Evolutionary conservation across 2,797 vertebrate species (phyloP), one percentile per base, ranked within the genome.

Genomic region (Gambelia wislizenii): DNA sequence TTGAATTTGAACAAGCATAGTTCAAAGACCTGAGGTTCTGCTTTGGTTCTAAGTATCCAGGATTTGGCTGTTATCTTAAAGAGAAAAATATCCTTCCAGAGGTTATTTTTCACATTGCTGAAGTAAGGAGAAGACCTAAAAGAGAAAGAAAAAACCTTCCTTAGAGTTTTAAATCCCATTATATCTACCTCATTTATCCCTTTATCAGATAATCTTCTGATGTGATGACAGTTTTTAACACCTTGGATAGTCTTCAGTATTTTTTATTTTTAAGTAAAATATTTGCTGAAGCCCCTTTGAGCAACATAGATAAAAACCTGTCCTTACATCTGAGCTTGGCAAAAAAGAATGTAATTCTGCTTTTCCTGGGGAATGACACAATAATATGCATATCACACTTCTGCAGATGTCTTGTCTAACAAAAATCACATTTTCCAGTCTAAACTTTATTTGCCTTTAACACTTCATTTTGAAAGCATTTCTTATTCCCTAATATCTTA

Each of bases 381-480:
- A 22, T 75, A 82, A 83, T 76, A 82, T 83, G 84, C 78, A 81
- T 86, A 86, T 89, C 84, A 67, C 44, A 52, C 70, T 0, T 1
- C 44, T 67, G 78, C 89, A 89, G 89, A 82, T 83, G 59, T n/a
- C 89, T 85, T 80, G 69, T 86, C 84, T 67, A 69, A 76, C 78
- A 89, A 82, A 86, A 86, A 89, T 77, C 84, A 76, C 70, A 86
- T 89, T 86, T 86, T 86, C 89, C 70, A 20, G 84, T n/a, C 5
- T 52, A 82, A 89, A 89, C 84, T 89, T 89, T 86, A 67, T 83
- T 82, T 82, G 84, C 78, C 59, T 89, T 82, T 86, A 82, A 83
- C 84, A 89, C n/a, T 83, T 76, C 47, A 27, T 82, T 83, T 85
- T 67, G 30, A 89, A 82, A 88, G 42, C 69, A 83, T 82, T 85